Evolutionary conservation across 2,113 vertebrate species (phyloP), one percentile per base, ranked within the genome.

Genomic region (Proterorhinus semilunaris): DNA sequence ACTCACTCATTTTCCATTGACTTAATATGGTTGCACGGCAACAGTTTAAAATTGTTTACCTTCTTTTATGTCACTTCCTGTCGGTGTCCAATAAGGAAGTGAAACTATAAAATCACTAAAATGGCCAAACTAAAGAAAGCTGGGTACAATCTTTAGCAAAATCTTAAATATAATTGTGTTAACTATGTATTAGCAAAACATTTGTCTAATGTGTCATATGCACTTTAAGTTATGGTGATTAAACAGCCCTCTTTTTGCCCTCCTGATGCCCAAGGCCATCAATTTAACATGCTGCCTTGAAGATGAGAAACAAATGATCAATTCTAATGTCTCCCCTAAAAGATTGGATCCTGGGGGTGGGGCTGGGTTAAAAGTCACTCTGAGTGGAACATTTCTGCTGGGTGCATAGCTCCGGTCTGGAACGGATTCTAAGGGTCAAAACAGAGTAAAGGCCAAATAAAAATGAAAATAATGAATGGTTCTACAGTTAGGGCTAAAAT

Each of bases 261-360:
- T 71, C 48, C 58, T 67, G 43, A 69, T 81, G 53, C 66, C 44
- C 10, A 66, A 59, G 51, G 67, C 16, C 46, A 69, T 83, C 46
- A 69, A 69, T 80, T 78, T 54, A 70, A 11, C n/a, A 36, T 50
- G 46, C 62, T 52, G 63, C 68, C 72, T 71, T 42, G 16, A 68
- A 75, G 65, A 78, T 64, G 17, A 49, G 12, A 57, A 66, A 45
- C 71, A 59, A 12, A 69, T 79, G 73, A 83, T 89, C 71, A 72
- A 78, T 85, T 86, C 78, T 74, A 82, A 81, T 80, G 80, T 72
- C 69, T 74, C 44, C 7, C 62, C 48, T 62, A 63, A 76, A 77
- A 79, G 65, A 79, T 68, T 52, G 65, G 62, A 73, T 74, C 62
- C 66, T 59, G 13, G 66, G 63, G 66, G 69, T 0, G 12, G 54